Percentiles rank a stretch among this genome's conserved stretches.
Conservation (phyloP, 2,888 invertebrate genomes). For the Hipparchia sbordonii region DNA sequence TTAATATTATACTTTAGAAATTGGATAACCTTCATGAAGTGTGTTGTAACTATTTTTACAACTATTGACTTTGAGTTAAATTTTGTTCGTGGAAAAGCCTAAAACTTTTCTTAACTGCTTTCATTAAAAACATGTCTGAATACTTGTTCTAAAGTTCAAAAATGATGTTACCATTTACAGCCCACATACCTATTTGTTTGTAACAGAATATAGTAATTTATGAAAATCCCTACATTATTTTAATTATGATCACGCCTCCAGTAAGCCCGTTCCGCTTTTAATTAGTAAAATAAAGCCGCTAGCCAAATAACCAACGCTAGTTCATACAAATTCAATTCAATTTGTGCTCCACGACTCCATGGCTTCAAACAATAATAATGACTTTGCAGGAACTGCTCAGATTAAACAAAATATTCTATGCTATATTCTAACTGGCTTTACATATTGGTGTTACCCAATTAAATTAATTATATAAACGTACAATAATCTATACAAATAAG, state of each 20-base stretch:
- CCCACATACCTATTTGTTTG: slow-evolving; percentile 5
- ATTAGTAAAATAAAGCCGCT: slow-evolving; percentile 24
- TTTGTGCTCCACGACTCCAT: slow-evolving; percentile 9
- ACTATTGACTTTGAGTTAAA: no score
- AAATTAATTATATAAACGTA: no score
- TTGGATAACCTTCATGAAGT: no score
- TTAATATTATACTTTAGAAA: no score
- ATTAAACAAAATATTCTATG: neutral
- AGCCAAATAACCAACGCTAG: slow-evolving; percentile 18
- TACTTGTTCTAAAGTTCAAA: neutral
- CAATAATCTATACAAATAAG: no score
- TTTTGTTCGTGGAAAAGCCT: neutral
- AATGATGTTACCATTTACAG: neutral
- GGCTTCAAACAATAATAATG: slow-evolving; percentile 21
- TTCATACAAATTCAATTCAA: slow-evolving; percentile 24
- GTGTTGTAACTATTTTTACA: no score
- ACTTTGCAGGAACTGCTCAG: slow-evolving; percentile 9
- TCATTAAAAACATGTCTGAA: no score
- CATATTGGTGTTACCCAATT: no score
- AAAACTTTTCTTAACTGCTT: neutral
- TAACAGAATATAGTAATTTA: slow-evolving; percentile 9
- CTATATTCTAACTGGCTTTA: neutral
- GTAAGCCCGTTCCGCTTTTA: slow-evolving; percentile 25
- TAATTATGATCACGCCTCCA: slow-evolving; percentile 16
- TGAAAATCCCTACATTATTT: slow-evolving; percentile 19